phyloP scores from a whole-genome alignment of 2,888 invertebrate species.

The Escarpia spicata region DNA sequence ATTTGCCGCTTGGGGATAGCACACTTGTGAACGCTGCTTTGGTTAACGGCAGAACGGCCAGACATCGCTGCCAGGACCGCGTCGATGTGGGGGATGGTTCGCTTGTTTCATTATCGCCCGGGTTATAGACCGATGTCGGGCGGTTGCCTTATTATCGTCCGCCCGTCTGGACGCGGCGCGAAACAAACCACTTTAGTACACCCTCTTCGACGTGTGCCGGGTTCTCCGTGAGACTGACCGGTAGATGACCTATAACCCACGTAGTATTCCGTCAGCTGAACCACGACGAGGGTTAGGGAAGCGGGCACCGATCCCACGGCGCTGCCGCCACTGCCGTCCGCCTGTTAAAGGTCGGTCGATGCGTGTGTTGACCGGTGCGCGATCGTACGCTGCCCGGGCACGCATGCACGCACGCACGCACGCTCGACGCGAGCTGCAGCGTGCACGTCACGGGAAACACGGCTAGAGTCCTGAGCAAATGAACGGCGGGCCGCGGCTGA shows the following conservation, averaged over 20 bases:
- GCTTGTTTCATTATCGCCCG: neutral
- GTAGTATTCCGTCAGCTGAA: neutral
- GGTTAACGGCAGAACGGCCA: neutral
- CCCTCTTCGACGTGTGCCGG: neutral
- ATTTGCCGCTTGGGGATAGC: neutral
- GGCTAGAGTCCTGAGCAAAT: constrained; percentile 3
- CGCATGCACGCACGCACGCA: too few species aligned
- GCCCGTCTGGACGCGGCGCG: neutral
- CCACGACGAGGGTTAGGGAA: neutral
- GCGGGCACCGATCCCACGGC: neutral
- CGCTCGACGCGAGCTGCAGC: too few species aligned
- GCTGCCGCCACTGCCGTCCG: neutral
- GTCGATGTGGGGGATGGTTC: neutral
- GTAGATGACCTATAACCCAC: neutral
- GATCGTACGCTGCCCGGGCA: too few species aligned
- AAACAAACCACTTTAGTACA: neutral
- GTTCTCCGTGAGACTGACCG: neutral
- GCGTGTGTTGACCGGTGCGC: neutral
- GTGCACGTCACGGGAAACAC: neutral
- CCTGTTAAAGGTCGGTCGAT: neutral
- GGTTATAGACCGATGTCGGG: neutral
- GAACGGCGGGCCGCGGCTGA: neutral
- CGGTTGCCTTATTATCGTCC: neutral
- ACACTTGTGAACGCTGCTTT: neutral
- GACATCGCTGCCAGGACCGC: neutral